Evolutionary conservation across 2,797 vertebrate genomes (phyloP).

Genomic region (Apodemus agrarius): DNA sequence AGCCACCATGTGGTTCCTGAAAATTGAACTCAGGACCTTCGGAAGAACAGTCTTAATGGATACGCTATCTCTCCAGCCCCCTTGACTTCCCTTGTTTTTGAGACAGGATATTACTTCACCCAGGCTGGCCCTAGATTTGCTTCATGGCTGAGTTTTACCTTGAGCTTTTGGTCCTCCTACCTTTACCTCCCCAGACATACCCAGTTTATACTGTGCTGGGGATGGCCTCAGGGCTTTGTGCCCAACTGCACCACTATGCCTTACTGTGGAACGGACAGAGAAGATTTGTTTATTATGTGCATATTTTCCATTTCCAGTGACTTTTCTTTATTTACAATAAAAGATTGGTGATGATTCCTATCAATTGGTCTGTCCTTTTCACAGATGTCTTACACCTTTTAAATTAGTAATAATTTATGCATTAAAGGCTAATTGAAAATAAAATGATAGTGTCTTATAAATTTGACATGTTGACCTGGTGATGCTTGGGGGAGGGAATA

Average conservation of each 20-base stretch:
- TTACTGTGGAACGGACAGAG: neutral
- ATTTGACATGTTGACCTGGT: constrained; percentile 22
- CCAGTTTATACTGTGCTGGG: neutral
- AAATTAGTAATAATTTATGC: constrained; percentile 11
- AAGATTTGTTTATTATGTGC: constrained; percentile 33
- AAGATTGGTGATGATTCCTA: neutral
- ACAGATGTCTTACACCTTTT: neutral
- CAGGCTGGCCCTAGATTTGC: neutral
- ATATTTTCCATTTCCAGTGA: constrained; percentile 23
- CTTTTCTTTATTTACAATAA: constrained; percentile 49
- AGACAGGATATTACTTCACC: neutral
- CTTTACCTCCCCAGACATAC: neutral
- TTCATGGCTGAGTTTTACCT: neutral
- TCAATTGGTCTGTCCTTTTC: constrained; percentile 7
- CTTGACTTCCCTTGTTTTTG: neutral
- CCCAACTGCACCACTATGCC: neutral
- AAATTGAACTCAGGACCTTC: too few relatives aligned
- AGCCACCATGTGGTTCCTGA: too few relatives aligned
- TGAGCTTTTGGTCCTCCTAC: neutral
- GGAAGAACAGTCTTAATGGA: too few relatives aligned
- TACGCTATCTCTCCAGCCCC: neutral
- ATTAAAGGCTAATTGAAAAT: constrained; percentile 53
- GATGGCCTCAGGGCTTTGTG: neutral
- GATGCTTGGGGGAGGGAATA: neutral
- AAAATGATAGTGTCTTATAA: constrained; percentile 23